Evolutionary conservation across 1,140 invertebrate species (phyloP).

Genomic region (Choristoneura fumiferana): DNA sequence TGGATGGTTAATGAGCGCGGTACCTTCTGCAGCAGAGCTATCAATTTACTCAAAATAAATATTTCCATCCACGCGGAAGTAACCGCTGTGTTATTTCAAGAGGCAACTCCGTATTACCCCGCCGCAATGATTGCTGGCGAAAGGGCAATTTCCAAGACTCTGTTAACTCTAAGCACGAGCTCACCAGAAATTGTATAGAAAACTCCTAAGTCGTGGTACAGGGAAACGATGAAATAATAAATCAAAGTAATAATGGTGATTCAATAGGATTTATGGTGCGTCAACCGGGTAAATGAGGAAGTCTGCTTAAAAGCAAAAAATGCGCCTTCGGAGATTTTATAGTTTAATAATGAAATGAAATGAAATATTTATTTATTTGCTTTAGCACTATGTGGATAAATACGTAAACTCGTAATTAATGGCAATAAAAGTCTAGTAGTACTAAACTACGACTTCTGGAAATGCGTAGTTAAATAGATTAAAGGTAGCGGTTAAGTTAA

Average conservation of each 20-base stretch:
- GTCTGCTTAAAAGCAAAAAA: neutral
- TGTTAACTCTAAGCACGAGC: slow-evolving; percentile 51
- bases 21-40: slow-evolving; percentile 42
- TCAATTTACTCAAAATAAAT: slow-evolving; percentile 68
- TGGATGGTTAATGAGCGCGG: slow-evolving; percentile 46
- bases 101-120: slow-evolving; percentile 55
- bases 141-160: slow-evolving; percentile 60
- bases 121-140: slow-evolving; percentile 57
- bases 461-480: too few species aligned
- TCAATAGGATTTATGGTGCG: slow-evolving; percentile 44
- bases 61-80: slow-evolving; percentile 63
- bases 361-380: too few species aligned
- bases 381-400: too few species aligned
- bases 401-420: too few species aligned
- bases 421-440: neutral
- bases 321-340: too few species aligned
- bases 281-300: slow-evolving; percentile 10
- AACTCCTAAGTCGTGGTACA: slow-evolving; percentile 39
- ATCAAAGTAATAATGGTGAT: slow-evolving; percentile 52
- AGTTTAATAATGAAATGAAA: too few species aligned
- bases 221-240: slow-evolving; percentile 53
- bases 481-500: too few species aligned
- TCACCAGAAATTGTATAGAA: slow-evolving; percentile 47
- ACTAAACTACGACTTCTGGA: too few species aligned
- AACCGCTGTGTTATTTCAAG: slow-evolving; percentile 48